phyloP scores from a whole-genome alignment of 2,797 vertebrate genomes.

The Gallinago solitaria region DNA sequence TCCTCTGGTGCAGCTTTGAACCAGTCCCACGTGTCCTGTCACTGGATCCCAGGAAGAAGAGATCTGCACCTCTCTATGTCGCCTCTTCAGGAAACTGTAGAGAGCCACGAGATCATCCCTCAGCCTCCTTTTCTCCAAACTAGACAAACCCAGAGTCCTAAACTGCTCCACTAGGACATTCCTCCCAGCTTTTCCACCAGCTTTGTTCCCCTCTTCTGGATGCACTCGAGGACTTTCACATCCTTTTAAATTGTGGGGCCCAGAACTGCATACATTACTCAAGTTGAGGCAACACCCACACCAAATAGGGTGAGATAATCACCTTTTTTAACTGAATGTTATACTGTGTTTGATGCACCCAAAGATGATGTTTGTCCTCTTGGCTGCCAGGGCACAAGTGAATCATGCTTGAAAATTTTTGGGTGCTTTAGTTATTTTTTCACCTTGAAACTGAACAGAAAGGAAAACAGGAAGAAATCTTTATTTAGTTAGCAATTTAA shows the following conservation, averaged over 20 bases:
- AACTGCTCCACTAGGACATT: accelerated
- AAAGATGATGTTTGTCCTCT: accelerated
- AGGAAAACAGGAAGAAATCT: background rate
- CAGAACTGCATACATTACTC: background rate
- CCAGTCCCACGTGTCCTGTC: accelerated
- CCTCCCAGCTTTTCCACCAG: background rate
- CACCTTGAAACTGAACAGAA: background rate
- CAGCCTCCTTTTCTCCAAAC: background rate
- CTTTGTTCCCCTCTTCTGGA: background rate
- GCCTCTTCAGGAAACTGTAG: background rate
- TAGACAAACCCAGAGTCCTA: background rate
- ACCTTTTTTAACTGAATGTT: accelerated
- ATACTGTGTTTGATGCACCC: background rate
- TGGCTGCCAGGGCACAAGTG: background rate
- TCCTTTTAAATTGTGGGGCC: background rate
- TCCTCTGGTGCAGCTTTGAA: background rate
- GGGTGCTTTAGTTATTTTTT: background rate
- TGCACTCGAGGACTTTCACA: too few relatives aligned
- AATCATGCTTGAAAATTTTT: background rate
- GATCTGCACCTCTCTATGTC: background rate
- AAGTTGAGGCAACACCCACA: accelerated
- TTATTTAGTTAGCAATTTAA: background rate
- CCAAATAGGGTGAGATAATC: accelerated
- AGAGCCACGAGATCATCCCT: too few relatives aligned
- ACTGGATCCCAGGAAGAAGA: background rate